phyloP scores from a whole-genome alignment of 2,113 vertebrate species.

The Penelope pileata region DNA sequence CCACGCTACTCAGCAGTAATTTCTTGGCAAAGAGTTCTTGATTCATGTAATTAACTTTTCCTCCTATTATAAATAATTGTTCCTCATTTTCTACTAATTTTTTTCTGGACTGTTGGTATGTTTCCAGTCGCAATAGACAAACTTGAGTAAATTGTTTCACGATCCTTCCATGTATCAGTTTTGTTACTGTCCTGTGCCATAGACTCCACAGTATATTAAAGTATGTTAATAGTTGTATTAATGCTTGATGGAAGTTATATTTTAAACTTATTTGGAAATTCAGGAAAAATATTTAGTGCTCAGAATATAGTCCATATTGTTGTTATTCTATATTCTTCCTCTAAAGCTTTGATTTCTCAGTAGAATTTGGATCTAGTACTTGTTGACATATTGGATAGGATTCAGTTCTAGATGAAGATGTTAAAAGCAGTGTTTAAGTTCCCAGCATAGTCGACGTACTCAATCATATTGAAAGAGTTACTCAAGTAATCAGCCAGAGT shows the following conservation, averaged over 20 bases:
- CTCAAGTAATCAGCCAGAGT: not conserved
- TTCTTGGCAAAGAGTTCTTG: constrained; percentile 11
- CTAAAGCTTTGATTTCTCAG: not conserved
- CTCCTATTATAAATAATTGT: constrained; percentile 42
- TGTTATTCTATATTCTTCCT: not conserved
- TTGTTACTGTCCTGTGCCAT: not conserved
- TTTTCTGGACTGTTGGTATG: not conserved
- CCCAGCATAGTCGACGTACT: not conserved
- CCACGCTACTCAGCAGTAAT: not conserved
- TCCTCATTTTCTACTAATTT: constrained; percentile 38
- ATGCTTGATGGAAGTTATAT: not conserved
- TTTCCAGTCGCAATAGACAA: not conserved
- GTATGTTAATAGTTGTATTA: not conserved
- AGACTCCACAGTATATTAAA: not conserved
- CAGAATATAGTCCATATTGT: not conserved
- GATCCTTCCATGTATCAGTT: not conserved
- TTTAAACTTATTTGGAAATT: not conserved
- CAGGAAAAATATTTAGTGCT: not conserved
- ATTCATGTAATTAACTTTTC: constrained; percentile 39
- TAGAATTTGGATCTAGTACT: not conserved
- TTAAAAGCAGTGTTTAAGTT: not conserved
- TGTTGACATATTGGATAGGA: not conserved
- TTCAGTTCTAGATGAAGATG: not conserved
- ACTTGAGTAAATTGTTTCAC: not conserved
- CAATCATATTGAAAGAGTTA: not conserved